phyloP scores from a whole-genome alignment of 1,140 invertebrate species.

The Protaetia brevitarsis region DNA sequence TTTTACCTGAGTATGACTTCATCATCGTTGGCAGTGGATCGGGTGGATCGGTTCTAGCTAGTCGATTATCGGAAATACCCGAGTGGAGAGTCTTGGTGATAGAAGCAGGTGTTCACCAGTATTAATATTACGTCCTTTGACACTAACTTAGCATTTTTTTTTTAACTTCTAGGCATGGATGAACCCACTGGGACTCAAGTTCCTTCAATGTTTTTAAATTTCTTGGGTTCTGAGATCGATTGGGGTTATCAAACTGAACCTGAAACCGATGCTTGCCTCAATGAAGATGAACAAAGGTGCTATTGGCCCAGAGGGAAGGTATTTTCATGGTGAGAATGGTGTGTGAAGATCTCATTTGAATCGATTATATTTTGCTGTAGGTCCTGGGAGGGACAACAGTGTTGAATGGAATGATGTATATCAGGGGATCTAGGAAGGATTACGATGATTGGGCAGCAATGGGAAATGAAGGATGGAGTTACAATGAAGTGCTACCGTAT shows the following conservation, averaged over 20 bases:
- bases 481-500: conserved; percentile 82
- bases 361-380: conserved; percentile 35
- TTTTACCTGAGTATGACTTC: conserved; percentile 69
- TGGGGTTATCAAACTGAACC: conserved; percentile 86
- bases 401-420: conserved; percentile 97
- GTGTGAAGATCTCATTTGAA: neutral
- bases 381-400: conserved; percentile 89
- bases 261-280: conserved; percentile 78
- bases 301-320: conserved; percentile 82
- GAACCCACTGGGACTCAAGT: conserved; percentile 81
- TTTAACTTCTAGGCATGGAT: conserved; percentile 58
- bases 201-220: conserved; percentile 82
- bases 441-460: conserved; percentile 86
- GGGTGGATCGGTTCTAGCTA: conserved; percentile 77
- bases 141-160: too few relatives aligned
- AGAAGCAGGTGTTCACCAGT: conserved; percentile 65
- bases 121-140: too few relatives aligned
- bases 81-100: conserved; percentile 76
- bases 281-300: conserved; percentile 68
- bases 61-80: conserved; percentile 73
- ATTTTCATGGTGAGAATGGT: too few relatives aligned
- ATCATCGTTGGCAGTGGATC: conserved; percentile 86
- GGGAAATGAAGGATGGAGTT: conserved; percentile 88
- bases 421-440: conserved; percentile 85
- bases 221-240: conserved; percentile 77